phyloP scores from a whole-genome alignment of 2,113 vertebrate genomes.

The Sula dactylatra region DNA sequence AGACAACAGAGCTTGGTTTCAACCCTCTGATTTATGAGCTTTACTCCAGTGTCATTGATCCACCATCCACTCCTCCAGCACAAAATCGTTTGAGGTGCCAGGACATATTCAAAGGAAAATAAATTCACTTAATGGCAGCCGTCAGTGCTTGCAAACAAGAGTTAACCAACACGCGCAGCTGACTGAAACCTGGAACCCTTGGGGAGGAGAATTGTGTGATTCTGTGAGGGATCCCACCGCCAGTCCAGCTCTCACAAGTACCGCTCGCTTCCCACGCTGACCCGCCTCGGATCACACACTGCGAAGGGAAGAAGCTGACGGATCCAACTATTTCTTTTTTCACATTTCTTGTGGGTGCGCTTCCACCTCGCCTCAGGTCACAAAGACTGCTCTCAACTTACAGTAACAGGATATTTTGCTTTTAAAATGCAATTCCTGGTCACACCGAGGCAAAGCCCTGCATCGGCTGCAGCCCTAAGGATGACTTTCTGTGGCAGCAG shows the following conservation, averaged over 20 bases:
- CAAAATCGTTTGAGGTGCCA: no score
- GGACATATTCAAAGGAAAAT: fast-evolving
- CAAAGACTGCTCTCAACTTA: fast-evolving
- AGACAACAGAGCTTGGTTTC: background rate
- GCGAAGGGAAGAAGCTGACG: background rate
- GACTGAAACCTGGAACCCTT: no score
- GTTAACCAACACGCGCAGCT: background rate
- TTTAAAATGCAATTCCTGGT: background rate
- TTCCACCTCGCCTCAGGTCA: background rate
- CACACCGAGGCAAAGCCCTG: no score
- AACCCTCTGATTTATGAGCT: background rate
- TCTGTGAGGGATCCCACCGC: background rate
- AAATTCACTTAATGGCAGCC: background rate
- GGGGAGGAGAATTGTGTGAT: no score
- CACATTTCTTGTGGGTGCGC: fast-evolving
- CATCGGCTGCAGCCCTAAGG: background rate
- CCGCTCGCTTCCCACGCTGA: fast-evolving
- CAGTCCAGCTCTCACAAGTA: background rate
- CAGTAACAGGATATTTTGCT: fast-evolving
- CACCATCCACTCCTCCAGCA: background rate
- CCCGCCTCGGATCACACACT: fast-evolving
- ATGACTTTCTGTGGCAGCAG: fast-evolving
- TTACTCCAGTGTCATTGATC: fast-evolving
- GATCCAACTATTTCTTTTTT: fast-evolving
- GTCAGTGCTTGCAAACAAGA: fast-evolving